Conservation (phyloP, 2,888 invertebrate genomes). For the Alitta virens region DNA sequence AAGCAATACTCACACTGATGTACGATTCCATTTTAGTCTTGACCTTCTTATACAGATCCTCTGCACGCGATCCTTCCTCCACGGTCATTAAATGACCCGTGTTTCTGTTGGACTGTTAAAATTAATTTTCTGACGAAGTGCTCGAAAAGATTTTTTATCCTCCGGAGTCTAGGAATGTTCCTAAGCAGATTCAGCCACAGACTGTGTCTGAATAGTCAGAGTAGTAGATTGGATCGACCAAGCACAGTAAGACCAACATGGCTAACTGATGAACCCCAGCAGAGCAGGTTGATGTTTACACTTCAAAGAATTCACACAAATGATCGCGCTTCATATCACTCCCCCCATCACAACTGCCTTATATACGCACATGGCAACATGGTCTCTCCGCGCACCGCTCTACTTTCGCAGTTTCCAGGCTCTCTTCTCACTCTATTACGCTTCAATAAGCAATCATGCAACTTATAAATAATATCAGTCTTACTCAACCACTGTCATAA, state of each 20-base stretch:
- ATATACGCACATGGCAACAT: neutral
- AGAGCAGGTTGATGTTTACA: no score
- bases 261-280: no score
- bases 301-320: neutral
- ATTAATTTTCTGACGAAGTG: neutral
- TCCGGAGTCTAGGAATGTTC: neutral
- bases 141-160: conserved; percentile 2
- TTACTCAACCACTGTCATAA: no score
- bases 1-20: conserved; percentile 13
- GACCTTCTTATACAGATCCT: neutral
- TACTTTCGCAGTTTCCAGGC: neutral
- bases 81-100: no score
- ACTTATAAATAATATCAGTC: no score
- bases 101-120: no score
- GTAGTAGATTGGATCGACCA: conserved; percentile 7
- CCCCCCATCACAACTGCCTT: neutral
- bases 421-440: no score
- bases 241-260: conserved; percentile 1
- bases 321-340: neutral
- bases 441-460: no score
- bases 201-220: conserved; percentile 14
- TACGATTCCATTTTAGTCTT: conserved; percentile 13
- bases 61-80: neutral
- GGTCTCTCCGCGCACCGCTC: neutral
- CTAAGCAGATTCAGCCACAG: conserved; percentile 14